Base-by-base conservation (phyloP, 2,797 vertebrate genomes). In the Sebastolobus altivelis region DNA sequence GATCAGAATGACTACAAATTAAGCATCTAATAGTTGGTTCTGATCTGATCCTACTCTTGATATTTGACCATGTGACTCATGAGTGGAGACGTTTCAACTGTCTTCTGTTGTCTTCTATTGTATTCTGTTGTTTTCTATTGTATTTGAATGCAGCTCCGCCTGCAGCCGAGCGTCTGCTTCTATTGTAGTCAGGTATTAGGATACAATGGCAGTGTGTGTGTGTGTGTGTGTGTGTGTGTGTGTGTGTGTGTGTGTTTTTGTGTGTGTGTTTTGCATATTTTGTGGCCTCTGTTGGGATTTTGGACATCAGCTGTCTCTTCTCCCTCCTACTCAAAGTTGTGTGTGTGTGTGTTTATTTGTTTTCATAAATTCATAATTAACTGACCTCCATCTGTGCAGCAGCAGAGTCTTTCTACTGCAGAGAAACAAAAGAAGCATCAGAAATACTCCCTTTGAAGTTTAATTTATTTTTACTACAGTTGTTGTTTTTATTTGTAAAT, bases 171-270 rank as follows among this genome's bases (percentile, higher is more conserved):
- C 83, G 76, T 89, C 72, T 90, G 87, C 61, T 78, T 60, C 77
- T 68, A 71, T 84, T 91, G 87, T 85, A 76, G 56, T 65, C 56
- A 9, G 72, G 74, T 79, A 85, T 84, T 82, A 79, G 65, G 65
- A 61, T 14, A 76, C 72, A 25, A 43, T 14, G 40, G n/a, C n/a
- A n/a, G 25, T 25, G 25, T 25, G 25, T 25, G 25, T 25, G 25
- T 25, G 25, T 25, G 25, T 25, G 25, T 25, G 25, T 25, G 25
- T 25, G 25, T 25, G 25, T 25, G 25, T 25, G 25, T 25, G 25
- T 25, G 25, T 25, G 25, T 25, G 25, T 25, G 25, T 25, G 25
- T 25, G 25, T 25, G 25, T 25, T 1, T 25, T 1, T 25, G 25
- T 25, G 25, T 25, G 25, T 25, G 25, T 25, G 25, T 25, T 43